Conservation (phyloP, 2,113 vertebrate species). For the Gopherus flavomarginatus region DNA sequence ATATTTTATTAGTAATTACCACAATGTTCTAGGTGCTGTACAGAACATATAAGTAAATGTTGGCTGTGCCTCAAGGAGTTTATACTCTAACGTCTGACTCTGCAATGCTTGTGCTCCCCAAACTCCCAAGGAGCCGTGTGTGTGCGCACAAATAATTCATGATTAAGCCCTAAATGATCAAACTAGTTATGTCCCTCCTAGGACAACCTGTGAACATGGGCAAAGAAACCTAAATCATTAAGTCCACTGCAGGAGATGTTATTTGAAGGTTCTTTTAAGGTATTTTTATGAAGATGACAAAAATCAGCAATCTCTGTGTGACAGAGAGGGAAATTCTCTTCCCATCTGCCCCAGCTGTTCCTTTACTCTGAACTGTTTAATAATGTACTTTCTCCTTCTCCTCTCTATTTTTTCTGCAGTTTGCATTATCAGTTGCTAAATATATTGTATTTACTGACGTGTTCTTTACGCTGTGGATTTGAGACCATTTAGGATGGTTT, state of each 20-base stretch:
- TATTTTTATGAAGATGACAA: neutral
- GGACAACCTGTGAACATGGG: neutral
- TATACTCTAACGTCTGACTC: neutral
- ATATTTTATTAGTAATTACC: neutral
- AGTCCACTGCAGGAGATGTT: neutral
- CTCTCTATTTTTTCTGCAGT: neutral
- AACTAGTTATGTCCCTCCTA: neutral
- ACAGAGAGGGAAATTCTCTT: neutral
- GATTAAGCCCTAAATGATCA: neutral
- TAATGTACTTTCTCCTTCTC: neutral
- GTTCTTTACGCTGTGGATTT: neutral
- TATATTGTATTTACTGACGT: neutral
- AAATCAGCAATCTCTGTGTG: fast-evolving
- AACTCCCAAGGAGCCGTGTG: neutral
- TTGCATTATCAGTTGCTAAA: neutral
- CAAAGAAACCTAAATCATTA: neutral
- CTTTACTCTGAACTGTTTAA: fast-evolving
- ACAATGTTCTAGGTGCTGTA: neutral
- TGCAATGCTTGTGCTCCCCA: neutral
- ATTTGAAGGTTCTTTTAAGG: neutral
- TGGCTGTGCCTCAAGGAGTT: neutral
- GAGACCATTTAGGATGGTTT: neutral
- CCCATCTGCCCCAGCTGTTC: neutral
- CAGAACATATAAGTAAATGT: neutral
- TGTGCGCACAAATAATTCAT: neutral